Percentiles rank a stretch among this genome's conserved stretches.
Conservation (phyloP, 2,113 vertebrate species). For the Dissostichus mawsoni region DNA sequence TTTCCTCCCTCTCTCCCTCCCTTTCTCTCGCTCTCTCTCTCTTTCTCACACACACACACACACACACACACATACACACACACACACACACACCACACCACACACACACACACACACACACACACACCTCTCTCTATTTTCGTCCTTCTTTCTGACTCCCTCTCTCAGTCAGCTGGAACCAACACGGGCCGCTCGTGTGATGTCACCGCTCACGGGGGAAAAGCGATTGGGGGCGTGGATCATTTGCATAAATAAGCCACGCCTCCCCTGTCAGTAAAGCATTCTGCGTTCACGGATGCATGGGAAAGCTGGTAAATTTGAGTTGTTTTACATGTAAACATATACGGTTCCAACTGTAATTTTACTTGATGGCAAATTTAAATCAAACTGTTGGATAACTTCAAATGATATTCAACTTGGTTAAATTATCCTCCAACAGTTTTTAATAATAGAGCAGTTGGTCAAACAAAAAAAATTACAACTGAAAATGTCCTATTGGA, state of each 20-base stretch:
- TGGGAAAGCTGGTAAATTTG: slow-evolving; percentile 1
- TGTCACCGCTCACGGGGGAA: slow-evolving; percentile 85
- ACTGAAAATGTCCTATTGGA: no score
- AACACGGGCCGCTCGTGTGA: slow-evolving; percentile 86
- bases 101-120: slow-evolving; percentile 2
- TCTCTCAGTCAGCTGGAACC: slow-evolving; percentile 85
- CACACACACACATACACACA: not conserved
- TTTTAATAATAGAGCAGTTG: no score
- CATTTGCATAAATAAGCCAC: slow-evolving; percentile 55
- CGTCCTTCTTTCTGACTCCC: slow-evolving; percentile 31
- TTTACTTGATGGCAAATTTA: not conserved
- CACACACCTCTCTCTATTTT: slow-evolving; percentile 26
- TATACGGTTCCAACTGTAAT: not conserved
- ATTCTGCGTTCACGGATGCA: not conserved
- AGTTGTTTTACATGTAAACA: not conserved
- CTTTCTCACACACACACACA: not conserved
- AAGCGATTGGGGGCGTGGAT: slow-evolving; percentile 72
- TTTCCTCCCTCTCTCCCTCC: slow-evolving; percentile 62
- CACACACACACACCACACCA: slow-evolving; percentile 16
- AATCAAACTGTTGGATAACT: not conserved
- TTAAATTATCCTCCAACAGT: no score
- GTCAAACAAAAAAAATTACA: no score
- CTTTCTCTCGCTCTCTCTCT: slow-evolving; percentile 38
- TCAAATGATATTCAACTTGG: not conserved
- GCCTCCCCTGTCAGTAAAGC: slow-evolving; percentile 4